Percentiles rank a stretch among this genome's conserved stretches.
Evolutionary conservation across 2,113 vertebrate species (phyloP).

Genomic region (Scopus umbretta): DNA sequence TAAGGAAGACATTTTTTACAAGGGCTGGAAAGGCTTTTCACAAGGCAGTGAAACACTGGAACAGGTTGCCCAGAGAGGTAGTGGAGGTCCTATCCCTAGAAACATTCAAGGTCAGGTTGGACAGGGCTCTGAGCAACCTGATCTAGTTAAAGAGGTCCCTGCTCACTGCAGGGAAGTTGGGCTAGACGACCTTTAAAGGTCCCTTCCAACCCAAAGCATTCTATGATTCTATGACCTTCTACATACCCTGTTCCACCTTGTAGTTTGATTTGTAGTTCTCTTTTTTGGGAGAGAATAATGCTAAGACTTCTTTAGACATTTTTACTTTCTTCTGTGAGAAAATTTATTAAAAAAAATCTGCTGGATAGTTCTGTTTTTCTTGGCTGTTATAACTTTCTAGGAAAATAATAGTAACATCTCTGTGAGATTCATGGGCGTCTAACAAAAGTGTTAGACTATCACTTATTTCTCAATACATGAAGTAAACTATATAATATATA

Average conservation of each 20-base stretch:
- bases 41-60: too few species aligned
- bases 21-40: too few species aligned
- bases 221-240: too few species aligned
- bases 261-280: neutral
- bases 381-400: neutral
- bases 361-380: neutral
- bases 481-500: neutral
- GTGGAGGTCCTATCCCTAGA: too few species aligned
- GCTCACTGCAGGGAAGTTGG: too few species aligned
- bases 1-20: too few species aligned
- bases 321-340: neutral
- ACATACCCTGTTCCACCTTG: neutral
- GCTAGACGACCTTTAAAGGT: too few species aligned
- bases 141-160: too few species aligned
- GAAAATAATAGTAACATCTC: neutral
- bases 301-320: neutral
- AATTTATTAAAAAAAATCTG: neutral
- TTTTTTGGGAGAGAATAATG: neutral
- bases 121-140: too few species aligned
- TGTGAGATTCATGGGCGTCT: neutral
- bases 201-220: too few species aligned
- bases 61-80: too few species aligned
- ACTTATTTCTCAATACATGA: neutral
- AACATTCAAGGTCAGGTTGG: too few species aligned
- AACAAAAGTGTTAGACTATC: neutral